Base-by-base conservation (phyloP, 2,888 invertebrate genomes). In the Meloe dianella region DNA sequence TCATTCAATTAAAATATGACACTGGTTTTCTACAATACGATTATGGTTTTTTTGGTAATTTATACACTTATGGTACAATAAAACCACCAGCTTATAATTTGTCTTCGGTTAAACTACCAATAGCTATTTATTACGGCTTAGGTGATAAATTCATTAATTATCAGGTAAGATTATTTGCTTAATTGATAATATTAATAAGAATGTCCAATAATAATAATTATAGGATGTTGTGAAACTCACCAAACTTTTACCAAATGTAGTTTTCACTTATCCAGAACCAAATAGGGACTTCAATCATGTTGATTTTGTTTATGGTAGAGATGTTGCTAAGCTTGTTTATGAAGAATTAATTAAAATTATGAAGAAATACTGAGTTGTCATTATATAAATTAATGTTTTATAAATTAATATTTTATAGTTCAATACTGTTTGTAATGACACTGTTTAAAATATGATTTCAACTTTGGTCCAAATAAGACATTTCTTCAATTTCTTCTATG, bases 21-120 rank as follows among this genome's bases (percentile, higher is more conserved):
- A 59, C 60, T n/a, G 51, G 62, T 17, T 69, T 69, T 38, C 30
- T 54, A 9, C 56, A 54, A 14, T 69, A 22, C 27, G 63, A 69
- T 47, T 66, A 64, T 60, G 69, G 69, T 10, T 24, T 27, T 41
- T 41, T 61, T 27, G n/a, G 35, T 57, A 69, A 69, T 57, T 20
- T 64, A 14, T 32, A 56, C 35, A 17, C 56, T 14, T 69, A 69
- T 60, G 66, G 62, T 29, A 35, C 12, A 12, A 30, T 29, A 14
- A 32, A 14, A 17, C 69, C 69, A 10, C 69, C 66, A 12, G 8
- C 17, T 8, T 69, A 69, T 30, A 62, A 69, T 41, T 30, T 66
- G 1, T 64, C 66, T 10, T 59, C 62, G 60, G 57, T 69, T 30
- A 56, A 62, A 59, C 60, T 63, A 59, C 66, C 64, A 12, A 58